Conservation (phyloP, 1,140 invertebrate genomes). For the Magallana angulata region DNA sequence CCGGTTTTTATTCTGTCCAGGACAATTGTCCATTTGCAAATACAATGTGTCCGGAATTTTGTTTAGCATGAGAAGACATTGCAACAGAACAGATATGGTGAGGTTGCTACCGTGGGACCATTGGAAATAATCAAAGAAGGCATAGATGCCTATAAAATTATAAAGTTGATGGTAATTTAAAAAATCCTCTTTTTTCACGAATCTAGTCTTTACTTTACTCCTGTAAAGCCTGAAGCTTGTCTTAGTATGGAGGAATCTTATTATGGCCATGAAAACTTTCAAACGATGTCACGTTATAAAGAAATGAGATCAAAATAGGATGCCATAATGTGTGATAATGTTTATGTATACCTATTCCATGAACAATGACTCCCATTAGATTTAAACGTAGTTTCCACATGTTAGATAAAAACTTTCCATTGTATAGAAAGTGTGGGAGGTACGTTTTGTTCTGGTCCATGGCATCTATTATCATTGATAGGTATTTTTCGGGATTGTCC, state of each 20-base stretch:
- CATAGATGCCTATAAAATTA: conserved; percentile 18
- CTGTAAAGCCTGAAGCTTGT: too few relatives aligned
- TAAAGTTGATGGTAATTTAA: not conserved
- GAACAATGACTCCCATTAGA: too few relatives aligned
- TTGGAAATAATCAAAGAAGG: conserved; percentile 38
- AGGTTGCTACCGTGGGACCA: conserved; percentile 34
- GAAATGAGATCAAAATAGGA: not conserved
- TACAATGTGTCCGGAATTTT: conserved; percentile 6
- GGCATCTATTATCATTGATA: too few relatives aligned
- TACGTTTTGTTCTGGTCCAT: too few relatives aligned
- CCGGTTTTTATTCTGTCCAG: conserved; percentile 40
- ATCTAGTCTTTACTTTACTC: too few relatives aligned
- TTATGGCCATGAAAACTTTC: too few relatives aligned
- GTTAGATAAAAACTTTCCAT: too few relatives aligned
- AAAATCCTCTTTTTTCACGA: not conserved
- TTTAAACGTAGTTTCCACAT: too few relatives aligned
- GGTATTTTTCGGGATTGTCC: too few relatives aligned
- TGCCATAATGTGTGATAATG: not conserved
- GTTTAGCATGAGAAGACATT: not conserved
- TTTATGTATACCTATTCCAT: conserved; percentile 12
- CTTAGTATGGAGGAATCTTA: too few relatives aligned
- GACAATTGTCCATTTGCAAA: conserved; percentile 46
- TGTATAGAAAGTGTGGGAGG: too few relatives aligned
- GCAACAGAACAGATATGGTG: not conserved
- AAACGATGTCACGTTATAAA: not conserved